A percentile compares a stretch with the other conserved stretches of the same genome.
Evolutionary conservation across 37 sponge, comb jelly and placozoan species (phyloP).

Genomic region (Theonella swinhoei): DNA sequence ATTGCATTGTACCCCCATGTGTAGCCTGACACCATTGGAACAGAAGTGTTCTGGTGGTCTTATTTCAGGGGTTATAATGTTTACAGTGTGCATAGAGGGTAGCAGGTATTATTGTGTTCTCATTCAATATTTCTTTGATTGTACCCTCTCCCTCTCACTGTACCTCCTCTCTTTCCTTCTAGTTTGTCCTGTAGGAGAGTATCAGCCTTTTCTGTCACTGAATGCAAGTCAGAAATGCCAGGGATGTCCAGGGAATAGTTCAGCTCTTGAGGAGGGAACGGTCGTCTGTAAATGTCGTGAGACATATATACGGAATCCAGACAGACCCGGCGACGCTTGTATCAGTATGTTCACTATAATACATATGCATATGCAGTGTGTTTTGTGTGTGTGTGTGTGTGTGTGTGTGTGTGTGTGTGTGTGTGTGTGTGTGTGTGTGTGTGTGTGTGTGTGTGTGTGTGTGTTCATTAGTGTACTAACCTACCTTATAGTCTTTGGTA

Average conservation of each 20-base stretch:
- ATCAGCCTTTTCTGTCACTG: not conserved
- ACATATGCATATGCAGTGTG: not conserved
- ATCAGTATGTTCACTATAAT: not conserved
- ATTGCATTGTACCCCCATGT: no score
- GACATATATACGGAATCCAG: not conserved
- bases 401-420: no score
- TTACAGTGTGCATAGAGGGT: no score
- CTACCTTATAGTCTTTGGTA: no score
- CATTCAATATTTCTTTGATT: no score
- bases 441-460: no score
- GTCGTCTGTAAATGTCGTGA: not conserved
- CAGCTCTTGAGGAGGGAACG: not conserved
- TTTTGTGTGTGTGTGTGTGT: not conserved
- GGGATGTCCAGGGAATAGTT: not conserved
- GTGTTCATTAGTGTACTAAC: no score
- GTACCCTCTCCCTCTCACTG: not conserved
- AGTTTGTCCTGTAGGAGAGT: not conserved
- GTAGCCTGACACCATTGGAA: no score
- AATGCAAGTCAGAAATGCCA: not conserved
- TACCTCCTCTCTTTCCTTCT: not conserved
- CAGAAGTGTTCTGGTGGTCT: no score
- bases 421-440: no score
- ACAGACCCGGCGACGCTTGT: not conserved
- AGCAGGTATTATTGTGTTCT: no score
- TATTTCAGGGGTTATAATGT: no score